These are phyloP conservation scores for Pinna nobilis DNA, from an alignment of 1,140 invertebrate species.

Conservation along the genomic window DNA sequence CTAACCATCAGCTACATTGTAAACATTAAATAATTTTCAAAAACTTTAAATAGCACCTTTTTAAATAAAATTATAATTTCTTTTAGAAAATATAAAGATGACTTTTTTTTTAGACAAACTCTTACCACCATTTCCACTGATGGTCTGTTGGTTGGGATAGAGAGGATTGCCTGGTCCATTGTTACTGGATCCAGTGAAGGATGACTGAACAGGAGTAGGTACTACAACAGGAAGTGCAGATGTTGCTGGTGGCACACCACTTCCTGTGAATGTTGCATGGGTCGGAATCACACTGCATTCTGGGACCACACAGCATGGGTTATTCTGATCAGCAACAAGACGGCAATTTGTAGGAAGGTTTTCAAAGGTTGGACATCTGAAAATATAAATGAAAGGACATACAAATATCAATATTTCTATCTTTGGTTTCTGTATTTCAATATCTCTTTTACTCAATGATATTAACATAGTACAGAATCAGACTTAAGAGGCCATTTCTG, in stretches of 20 bases:
- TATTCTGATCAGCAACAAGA: constrained; percentile 44
- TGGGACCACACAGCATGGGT: constrained; percentile 54
- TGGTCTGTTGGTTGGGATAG: constrained; percentile 15
- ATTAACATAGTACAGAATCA: not conserved
- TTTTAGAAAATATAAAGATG: not conserved
- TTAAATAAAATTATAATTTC: no score
- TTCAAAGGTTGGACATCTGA: constrained; percentile 53
- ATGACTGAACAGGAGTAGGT: constrained; percentile 22
- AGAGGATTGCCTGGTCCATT: constrained; percentile 26
- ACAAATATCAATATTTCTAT: not conserved
- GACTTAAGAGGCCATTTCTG: not conserved
- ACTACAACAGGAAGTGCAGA: constrained; percentile 8
- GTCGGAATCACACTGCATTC: constrained; percentile 49
- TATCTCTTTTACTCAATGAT: not conserved
- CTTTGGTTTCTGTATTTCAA: not conserved
- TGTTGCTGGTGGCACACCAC: constrained; percentile 21
- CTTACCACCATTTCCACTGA: constrained; percentile 5
- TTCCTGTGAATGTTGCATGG: constrained; percentile 18
- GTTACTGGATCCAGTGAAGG: constrained; percentile 32
- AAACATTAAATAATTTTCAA: no score
- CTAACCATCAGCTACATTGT: no score
- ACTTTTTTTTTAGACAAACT: not conserved
- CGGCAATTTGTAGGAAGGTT: constrained; percentile 44
- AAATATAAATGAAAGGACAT: not conserved
- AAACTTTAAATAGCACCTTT: no score